A percentile compares a stretch with the other conserved stretches of the same genome.
These are phyloP conservation scores for Brachypodius melanocephalos DNA, from an alignment of 2,113 vertebrate genomes.

Conservation along the genomic window DNA sequence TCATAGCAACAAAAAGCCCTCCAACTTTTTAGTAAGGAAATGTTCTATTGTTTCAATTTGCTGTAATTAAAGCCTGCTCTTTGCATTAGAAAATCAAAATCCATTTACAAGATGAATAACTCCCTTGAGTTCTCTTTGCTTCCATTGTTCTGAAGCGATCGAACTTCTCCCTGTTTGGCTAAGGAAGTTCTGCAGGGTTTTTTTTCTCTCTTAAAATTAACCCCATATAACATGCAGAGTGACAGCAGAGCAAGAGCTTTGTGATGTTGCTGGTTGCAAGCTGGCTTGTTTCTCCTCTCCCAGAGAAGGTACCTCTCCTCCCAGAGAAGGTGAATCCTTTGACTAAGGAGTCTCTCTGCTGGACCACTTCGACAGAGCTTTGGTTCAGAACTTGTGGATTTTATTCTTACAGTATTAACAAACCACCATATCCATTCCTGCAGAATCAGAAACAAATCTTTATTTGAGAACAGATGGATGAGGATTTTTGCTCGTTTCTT, in stretches of 20 bases:
- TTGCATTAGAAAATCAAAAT: slow-evolving; percentile 41
- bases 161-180: neutral
- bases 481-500: neutral
- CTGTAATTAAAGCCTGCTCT: slow-evolving; percentile 33
- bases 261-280: neutral
- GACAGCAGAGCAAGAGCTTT: neutral
- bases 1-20: neutral
- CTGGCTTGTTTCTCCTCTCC: neutral
- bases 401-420: neutral
- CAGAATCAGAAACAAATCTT: neutral
- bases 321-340: neutral
- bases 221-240: neutral
- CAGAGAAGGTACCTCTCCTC: neutral
- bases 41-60: slow-evolving; percentile 20
- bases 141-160: neutral
- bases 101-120: neutral
- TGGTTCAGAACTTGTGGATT: neutral
- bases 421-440: neutral
- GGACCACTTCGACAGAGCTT: neutral
- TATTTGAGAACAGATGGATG: neutral
- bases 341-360: neutral
- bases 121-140: neutral
- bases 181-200: neutral
- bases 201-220: neutral
- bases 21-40: slow-evolving; percentile 12